These are phyloP conservation scores for Ancistrus triradiatus DNA, from an alignment of 2,113 vertebrate species.

Conservation along the genomic window DNA sequence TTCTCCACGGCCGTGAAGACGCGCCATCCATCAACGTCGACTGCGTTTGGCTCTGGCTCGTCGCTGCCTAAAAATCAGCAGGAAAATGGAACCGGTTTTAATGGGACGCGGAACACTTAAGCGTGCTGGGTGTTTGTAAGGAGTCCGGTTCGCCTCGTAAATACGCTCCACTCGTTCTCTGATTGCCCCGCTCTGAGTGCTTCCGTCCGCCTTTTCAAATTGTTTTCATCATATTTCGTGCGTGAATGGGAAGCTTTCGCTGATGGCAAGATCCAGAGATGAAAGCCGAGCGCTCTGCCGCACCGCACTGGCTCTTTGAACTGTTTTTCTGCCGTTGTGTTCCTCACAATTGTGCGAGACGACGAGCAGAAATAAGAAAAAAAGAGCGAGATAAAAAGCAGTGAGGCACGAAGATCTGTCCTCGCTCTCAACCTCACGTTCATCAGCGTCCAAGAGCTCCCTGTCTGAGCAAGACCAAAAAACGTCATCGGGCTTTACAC, in stretches of 20 bases:
- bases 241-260: slow-evolving; percentile 48
- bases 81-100: neutral
- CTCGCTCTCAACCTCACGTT: no score
- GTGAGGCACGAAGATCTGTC: no score
- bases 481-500: no score
- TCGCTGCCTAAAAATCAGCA: slow-evolving; percentile 37
- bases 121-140: no score
- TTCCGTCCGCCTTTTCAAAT: neutral
- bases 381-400: slow-evolving; percentile 6
- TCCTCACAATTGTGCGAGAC: slow-evolving; percentile 58
- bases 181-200: slow-evolving; percentile 5
- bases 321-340: slow-evolving; percentile 64
- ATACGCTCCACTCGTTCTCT: neutral
- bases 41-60: slow-evolving; percentile 53
- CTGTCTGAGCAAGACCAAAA: no score
- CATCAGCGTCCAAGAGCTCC: no score
- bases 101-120: no score
- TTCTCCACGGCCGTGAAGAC: slow-evolving; percentile 63
- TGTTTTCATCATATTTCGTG: slow-evolving; percentile 44
- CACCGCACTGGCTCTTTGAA: slow-evolving; percentile 63
- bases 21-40: slow-evolving; percentile 72
- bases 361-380: neutral
- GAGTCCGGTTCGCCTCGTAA: no score
- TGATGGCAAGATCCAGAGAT: slow-evolving; percentile 68
- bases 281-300: slow-evolving; percentile 63